These are phyloP conservation scores for Drosophila nr. fundita DNA, from an alignment of 2,888 invertebrate genomes.

Conservation along the genomic window DNA sequence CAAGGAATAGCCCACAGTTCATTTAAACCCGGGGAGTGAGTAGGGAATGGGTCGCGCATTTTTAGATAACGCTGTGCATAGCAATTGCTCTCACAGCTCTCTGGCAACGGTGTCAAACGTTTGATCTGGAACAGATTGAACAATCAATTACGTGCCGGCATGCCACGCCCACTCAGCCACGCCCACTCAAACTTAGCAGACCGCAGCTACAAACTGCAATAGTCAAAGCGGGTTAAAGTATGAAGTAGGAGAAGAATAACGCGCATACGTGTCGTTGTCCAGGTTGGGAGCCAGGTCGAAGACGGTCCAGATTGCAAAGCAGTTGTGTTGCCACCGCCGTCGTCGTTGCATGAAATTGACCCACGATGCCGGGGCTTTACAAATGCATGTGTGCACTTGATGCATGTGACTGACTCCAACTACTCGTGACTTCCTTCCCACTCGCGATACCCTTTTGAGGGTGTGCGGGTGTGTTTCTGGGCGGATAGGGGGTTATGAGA, in stretches of 20 bases:
- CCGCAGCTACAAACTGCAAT: constrained; percentile 56
- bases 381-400: constrained; percentile 74
- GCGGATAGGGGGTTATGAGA: constrained; percentile 65
- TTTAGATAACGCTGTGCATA: constrained; percentile 64
- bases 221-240: constrained; percentile 9
- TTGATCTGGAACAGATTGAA: constrained; percentile 81
- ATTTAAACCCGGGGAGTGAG: constrained; percentile 52
- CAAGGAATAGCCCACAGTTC: constrained; percentile 61
- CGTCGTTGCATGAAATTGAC: constrained; percentile 77
- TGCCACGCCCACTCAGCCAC: constrained; percentile 66
- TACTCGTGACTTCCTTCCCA: constrained; percentile 18
- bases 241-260: constrained; percentile 62
- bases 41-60: constrained; percentile 31
- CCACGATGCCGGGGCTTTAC: constrained; percentile 77
- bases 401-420: constrained; percentile 64
- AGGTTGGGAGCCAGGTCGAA: constrained; percentile 46
- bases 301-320: constrained; percentile 43
- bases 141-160: constrained; percentile 78
- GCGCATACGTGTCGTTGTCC: constrained; percentile 77
- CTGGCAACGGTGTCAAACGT: constrained; percentile 56
- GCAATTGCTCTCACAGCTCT: constrained; percentile 49
- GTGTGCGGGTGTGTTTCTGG: background rate
- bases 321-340: constrained; percentile 21
- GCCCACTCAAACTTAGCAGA: constrained; percentile 19
- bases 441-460: background rate